Evolutionary conservation across 1,140 invertebrate genomes (phyloP).

Genomic region (Kradibia gibbosae): DNA sequence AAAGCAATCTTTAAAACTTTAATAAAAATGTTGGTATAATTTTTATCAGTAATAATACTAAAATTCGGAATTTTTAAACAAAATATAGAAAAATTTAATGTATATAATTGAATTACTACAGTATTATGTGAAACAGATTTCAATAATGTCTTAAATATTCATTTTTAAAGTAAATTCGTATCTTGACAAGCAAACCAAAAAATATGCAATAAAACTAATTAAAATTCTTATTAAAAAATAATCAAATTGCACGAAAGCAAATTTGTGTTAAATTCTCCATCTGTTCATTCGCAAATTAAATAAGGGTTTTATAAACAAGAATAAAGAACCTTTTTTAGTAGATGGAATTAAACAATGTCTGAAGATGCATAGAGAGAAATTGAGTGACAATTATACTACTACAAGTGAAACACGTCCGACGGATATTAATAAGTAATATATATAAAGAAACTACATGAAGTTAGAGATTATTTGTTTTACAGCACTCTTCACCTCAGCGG

Average conservation of each 20-base stretch:
- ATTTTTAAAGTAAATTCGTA: neutral
- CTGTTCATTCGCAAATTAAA: neutral
- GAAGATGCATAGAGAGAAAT: neutral
- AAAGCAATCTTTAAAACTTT: no score
- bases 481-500: conserved; percentile 2
- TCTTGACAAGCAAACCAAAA: neutral
- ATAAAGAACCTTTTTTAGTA: neutral
- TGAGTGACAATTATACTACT: conserved; percentile 36
- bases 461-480: conserved; percentile 24
- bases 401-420: conserved; percentile 2
- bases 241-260: neutral
- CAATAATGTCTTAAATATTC: neutral
- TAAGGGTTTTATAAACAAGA: neutral
- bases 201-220: neutral
- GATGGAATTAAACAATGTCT: neutral
- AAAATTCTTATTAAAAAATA: neutral
- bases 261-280: neutral
- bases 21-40: no score
- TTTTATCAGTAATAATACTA: no score
- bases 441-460: conserved; percentile 13
- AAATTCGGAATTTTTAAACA: neutral
- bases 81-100: neutral
- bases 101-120: neutral
- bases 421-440: neutral
- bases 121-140: neutral